Conservation (phyloP, 2,113 vertebrate species). For the Meleagris gallopavo region DNA sequence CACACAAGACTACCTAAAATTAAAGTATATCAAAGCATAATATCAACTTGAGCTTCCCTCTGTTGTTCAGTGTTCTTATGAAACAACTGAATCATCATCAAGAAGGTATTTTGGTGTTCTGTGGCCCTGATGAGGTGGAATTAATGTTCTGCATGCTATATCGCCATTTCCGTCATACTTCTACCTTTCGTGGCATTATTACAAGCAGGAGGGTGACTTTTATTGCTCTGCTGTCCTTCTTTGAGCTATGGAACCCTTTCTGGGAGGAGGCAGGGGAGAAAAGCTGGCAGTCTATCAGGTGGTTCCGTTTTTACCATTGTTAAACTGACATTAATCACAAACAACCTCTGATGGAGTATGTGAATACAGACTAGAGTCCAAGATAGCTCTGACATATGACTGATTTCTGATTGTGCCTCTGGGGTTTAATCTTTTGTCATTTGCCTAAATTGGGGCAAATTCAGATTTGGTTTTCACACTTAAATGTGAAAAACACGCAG, state of each 20-base stretch:
- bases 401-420: neutral
- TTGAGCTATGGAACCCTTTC: neutral
- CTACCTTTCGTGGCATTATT: neutral
- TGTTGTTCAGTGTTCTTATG: neutral
- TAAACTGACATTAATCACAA: constrained; percentile 1
- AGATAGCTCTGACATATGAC: neutral
- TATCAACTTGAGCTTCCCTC: neutral
- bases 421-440: neutral
- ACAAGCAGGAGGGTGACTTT: neutral
- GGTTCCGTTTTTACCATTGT: neutral
- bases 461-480: constrained; percentile 40
- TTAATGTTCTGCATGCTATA: neutral
- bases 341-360: neutral
- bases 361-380: neutral
- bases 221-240: neutral
- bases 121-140: neutral
- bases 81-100: neutral
- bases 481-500: neutral
- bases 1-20: too few relatives aligned
- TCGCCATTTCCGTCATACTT: neutral
- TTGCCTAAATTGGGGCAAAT: neutral
- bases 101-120: neutral
- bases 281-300: neutral
- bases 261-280: neutral
- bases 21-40: neutral